These are phyloP conservation scores for Hepsetus odoe DNA, from an alignment of 2,113 vertebrate species.

Conservation along the genomic window DNA sequence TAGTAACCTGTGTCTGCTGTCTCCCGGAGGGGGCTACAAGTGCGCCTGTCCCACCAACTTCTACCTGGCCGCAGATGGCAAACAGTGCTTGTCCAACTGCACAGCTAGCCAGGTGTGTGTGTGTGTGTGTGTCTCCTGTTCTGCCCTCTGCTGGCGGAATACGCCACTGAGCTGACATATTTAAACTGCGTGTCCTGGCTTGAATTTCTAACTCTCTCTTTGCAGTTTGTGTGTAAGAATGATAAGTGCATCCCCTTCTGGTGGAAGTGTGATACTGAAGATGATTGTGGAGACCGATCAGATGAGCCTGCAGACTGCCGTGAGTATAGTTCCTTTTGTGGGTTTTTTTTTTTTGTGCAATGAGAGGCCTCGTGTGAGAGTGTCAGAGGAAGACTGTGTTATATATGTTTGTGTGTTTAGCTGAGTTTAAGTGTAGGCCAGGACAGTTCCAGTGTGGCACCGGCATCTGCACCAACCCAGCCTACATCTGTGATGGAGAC, in stretches of 20 bases:
- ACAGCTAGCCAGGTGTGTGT: constrained; percentile 90
- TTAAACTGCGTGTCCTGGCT: not conserved
- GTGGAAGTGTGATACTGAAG: constrained; percentile 99
- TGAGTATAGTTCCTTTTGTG: constrained; percentile 85
- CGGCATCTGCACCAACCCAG: constrained; percentile 96
- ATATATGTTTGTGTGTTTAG: constrained; percentile 66
- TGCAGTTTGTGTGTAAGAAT: constrained; percentile 96
- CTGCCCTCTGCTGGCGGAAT: not conserved
- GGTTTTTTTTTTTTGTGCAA: no score
- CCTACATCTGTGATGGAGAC: constrained; percentile 98
- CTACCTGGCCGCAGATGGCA: constrained; percentile 89
- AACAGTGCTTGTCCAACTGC: constrained; percentile 95
- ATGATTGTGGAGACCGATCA: constrained; percentile 93
- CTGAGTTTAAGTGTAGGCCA: constrained; percentile 92
- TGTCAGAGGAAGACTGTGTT: not conserved
- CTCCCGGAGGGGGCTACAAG: constrained; percentile 86
- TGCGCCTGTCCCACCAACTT: constrained; percentile 98
- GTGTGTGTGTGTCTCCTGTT: not conserved
- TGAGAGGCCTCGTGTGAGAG: not conserved
- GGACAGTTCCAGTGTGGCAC: constrained; percentile 98
- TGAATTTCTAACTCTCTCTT: not conserved
- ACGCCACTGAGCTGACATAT: no score
- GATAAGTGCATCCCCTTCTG: constrained; percentile 99
- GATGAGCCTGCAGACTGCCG: constrained; percentile 93
- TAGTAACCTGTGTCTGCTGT: constrained; percentile 94